Base-by-base conservation (phyloP, 1,140 invertebrate genomes). In the Diplogasteroides magnus region DNA sequence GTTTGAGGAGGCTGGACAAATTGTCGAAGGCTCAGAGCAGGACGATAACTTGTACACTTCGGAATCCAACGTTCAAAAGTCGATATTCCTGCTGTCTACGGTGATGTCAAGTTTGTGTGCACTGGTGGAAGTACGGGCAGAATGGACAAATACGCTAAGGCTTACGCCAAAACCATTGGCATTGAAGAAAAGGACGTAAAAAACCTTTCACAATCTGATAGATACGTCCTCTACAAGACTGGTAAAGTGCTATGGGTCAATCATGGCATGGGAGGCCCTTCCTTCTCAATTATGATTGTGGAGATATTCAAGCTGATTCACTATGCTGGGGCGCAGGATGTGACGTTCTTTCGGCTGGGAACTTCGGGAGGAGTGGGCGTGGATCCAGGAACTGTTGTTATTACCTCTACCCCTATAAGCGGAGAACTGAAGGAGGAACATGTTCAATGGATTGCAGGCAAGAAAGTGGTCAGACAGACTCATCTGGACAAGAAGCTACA, bases 171-270 rank as follows among this genome's bases (percentile, higher is more conserved):
- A 6, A 19, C 6, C 6, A 48, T 48, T 48, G 37, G 37, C n/a
- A n/a, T n/a, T 48, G 37, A 48, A 19, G 37, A 11, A 6, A 48
- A 6, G 37, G 37, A 11, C 6, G 37, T 92, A 0, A 89, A 91
- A 73, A 93, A 97, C 83, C 93, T 97, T 72, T 93, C 91, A 76
- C 90, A 90, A 79, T 93, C 92, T 13, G 93, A 96, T 83, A 87
- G 94, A 76, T 98, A 96, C 85, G 91, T 90, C 25, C 93, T 98
- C 90, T 98, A 91, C 85, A 98, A 98, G 90, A 91, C 96, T 29
- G 92, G 92, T 48, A 48, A 6, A 19, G 37, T 48, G 6, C 37
- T 48, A 48, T 48, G 37, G 37, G 19, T 48, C 37, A 48, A 91
- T 90, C 93, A 96, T 81, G 93, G 93, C 70, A 96, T 96, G 90